Evolutionary conservation across 2,113 vertebrate genomes (phyloP).

Genomic region (Ciconia maguari): DNA sequence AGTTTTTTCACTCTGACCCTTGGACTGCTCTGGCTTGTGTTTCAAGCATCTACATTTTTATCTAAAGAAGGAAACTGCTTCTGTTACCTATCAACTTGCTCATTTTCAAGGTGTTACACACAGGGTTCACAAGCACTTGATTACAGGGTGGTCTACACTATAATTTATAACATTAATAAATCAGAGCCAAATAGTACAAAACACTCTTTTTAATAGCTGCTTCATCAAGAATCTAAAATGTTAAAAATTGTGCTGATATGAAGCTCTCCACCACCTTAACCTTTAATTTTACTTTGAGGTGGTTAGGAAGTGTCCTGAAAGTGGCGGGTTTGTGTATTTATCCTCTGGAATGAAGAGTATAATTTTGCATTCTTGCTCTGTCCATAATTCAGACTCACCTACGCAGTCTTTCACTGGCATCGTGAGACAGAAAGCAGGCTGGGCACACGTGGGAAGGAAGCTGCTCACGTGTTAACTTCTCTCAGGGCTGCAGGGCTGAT

Average conservation of each 20-base stretch:
- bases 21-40: background rate
- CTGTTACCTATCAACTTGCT: background rate
- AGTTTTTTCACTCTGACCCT: background rate
- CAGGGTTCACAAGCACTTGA: background rate
- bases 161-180: conserved; percentile 11
- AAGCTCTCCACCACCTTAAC: background rate
- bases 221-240: background rate
- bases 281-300: background rate
- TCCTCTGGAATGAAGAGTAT: background rate
- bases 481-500: background rate
- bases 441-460: background rate
- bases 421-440: background rate
- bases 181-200: background rate
- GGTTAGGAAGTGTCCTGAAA: background rate
- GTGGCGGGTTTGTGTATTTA: background rate
- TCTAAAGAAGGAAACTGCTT: background rate
- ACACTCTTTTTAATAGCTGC: background rate
- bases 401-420: background rate
- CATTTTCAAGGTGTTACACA: conserved; percentile 21
- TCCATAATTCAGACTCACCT: background rate
- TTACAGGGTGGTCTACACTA: background rate
- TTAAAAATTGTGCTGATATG: background rate
- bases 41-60: background rate
- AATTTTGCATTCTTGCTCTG: background rate
- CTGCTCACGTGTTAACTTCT: background rate